Evolutionary conservation across 2,113 vertebrate genomes (phyloP).

Genomic region (Cervus canadensis): DNA sequence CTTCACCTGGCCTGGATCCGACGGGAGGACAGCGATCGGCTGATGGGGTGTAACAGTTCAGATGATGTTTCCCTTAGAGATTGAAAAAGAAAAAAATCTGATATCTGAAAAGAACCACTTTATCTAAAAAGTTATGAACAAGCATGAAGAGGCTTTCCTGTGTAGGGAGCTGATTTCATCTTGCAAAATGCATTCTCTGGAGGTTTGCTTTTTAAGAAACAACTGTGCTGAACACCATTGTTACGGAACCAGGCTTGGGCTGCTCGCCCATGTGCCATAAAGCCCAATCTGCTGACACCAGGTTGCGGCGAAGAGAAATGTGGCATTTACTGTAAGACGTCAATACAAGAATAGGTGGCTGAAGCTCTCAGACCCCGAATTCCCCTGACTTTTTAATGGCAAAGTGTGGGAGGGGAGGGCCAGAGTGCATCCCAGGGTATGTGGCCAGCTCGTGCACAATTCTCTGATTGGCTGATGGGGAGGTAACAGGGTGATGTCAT

Average conservation of each 20-base stretch:
- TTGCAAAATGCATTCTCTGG: background rate
- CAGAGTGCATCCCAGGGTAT: background rate
- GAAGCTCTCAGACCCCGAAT: background rate
- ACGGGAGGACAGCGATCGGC: background rate
- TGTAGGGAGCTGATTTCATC: background rate
- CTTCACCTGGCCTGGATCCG: background rate
- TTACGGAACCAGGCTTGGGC: background rate
- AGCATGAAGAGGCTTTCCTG: background rate
- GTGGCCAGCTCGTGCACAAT: background rate
- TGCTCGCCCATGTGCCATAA: background rate
- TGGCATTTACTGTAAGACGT: background rate
- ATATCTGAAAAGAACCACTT: background rate
- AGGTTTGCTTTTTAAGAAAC: slow-evolving; percentile 1
- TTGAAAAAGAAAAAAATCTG: background rate
- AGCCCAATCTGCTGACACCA: background rate
- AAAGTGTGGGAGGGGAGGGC: background rate
- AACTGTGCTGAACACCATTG: background rate
- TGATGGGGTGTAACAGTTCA: background rate
- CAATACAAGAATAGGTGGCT: background rate
- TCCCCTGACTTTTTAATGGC: background rate
- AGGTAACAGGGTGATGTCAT: background rate
- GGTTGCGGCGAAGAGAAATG: background rate
- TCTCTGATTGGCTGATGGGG: background rate
- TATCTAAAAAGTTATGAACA: background rate
- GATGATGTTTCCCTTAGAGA: background rate